Percentiles rank a stretch among this genome's conserved stretches.
These are phyloP conservation scores for Eumeta japonica DNA, from an alignment of 1,140 invertebrate species.

Conservation along the genomic window DNA sequence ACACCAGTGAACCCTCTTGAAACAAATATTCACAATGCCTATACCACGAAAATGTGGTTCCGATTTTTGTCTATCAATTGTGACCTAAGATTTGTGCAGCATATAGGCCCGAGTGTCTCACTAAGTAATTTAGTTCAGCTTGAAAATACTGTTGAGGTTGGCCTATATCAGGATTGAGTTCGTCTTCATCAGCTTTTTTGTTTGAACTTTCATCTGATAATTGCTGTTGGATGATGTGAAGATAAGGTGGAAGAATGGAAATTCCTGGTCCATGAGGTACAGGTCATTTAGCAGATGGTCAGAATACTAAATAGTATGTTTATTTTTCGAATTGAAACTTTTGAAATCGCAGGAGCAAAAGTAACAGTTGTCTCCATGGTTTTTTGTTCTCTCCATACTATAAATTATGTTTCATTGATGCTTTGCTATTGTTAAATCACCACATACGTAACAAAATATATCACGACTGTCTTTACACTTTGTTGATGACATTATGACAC, in stretches of 20 bases:
- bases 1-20: too few species aligned
- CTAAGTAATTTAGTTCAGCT: slow-evolving; percentile 14
- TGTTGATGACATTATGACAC: too few species aligned
- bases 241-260: slow-evolving; percentile 8
- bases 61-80: too few species aligned
- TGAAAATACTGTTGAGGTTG: slow-evolving; percentile 11
- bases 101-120: slow-evolving; percentile 12
- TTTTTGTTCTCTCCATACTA: slow-evolving; percentile 15
- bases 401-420: too few species aligned
- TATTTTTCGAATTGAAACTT: slow-evolving; percentile 13
- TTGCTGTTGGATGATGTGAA: neutral
- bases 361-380: slow-evolving; percentile 16
- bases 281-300: slow-evolving; percentile 6
- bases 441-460: too few species aligned
- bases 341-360: slow-evolving; percentile 14
- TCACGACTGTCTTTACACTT: too few species aligned
- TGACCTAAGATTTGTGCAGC: slow-evolving; percentile 11
- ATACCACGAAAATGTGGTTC: too few species aligned
- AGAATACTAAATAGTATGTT: slow-evolving; percentile 12
- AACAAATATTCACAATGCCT: too few species aligned
- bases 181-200: slow-evolving; percentile 2
- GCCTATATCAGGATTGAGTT: slow-evolving; percentile 4
- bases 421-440: too few species aligned
- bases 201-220: neutral
- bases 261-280: slow-evolving; percentile 11